Percentiles rank a stretch among this genome's conserved stretches.
These are phyloP conservation scores for Vombatus ursinus DNA, from an alignment of 2,113 vertebrate genomes.

Conservation along the genomic window DNA sequence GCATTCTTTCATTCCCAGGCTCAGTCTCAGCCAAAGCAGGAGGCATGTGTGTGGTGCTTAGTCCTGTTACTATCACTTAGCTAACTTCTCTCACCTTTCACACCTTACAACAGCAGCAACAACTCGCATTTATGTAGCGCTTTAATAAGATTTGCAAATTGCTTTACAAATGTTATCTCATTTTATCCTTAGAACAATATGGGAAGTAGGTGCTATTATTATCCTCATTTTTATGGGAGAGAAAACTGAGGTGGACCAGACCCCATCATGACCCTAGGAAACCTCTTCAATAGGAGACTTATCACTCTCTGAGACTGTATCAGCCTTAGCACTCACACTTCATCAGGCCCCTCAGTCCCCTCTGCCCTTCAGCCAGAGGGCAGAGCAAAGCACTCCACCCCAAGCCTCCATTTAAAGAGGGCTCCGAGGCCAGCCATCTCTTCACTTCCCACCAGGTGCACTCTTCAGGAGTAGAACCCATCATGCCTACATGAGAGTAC, in stretches of 20 bases:
- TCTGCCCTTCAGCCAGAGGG: neutral
- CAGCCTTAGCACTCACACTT: neutral
- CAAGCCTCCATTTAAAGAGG: neutral
- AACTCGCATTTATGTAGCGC: neutral
- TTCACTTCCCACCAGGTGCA: neutral
- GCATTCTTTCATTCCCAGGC: neutral
- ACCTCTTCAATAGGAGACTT: neutral
- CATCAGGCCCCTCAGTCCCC: neutral
- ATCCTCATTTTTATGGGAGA: neutral
- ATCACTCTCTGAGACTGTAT: neutral
- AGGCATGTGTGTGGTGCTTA: neutral
- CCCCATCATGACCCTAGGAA: neutral
- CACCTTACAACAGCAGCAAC: neutral
- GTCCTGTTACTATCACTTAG: neutral
- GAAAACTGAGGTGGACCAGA: neutral
- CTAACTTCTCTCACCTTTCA: neutral
- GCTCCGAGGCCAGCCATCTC: neutral
- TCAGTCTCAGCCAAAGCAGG: neutral
- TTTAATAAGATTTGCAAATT: neutral
- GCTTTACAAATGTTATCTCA: neutral
- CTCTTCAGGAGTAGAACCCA: neutral
- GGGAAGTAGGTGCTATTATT: neutral
- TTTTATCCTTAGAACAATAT: neutral
- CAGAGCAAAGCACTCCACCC: neutral
- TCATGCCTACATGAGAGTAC: neutral